Conservation (phyloP, 2,113 vertebrate species). For the Periophthalmus modestus region DNA sequence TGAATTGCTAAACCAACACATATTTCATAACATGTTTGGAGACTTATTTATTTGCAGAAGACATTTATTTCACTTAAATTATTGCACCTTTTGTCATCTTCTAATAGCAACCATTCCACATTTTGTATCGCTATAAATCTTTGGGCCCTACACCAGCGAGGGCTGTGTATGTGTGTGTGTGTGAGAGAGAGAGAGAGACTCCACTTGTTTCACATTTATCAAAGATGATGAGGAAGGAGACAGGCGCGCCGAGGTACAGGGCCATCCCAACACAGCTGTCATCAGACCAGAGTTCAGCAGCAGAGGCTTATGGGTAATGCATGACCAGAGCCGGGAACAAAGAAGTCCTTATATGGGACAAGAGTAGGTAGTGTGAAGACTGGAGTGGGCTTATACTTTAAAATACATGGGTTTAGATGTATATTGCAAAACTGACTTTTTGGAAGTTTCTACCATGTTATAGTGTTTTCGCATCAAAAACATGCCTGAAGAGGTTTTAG, state of each 20-base stretch:
- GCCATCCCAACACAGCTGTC: constrained; percentile 1
- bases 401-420: neutral
- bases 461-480: too few species aligned
- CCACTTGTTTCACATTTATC: constrained; percentile 4
- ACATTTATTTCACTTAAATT: too few species aligned
- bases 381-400: neutral
- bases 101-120: too few species aligned
- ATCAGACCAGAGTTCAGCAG: neutral
- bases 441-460: too few species aligned
- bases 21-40: too few species aligned
- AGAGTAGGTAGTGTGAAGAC: neutral
- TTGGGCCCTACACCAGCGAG: too few species aligned
- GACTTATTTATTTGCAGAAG: too few species aligned
- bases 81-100: too few species aligned
- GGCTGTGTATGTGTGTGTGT: neutral
- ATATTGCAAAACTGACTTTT: neutral
- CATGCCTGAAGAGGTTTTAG: too few species aligned
- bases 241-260: neutral
- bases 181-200: neutral
- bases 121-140: too few species aligned
- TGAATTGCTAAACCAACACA: too few species aligned
- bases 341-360: neutral
- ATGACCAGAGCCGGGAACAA: neutral
- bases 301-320: constrained; percentile 6
- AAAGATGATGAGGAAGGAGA: neutral